Conservation (phyloP, 2,888 invertebrate species). For the Leptinotarsa juncta region DNA sequence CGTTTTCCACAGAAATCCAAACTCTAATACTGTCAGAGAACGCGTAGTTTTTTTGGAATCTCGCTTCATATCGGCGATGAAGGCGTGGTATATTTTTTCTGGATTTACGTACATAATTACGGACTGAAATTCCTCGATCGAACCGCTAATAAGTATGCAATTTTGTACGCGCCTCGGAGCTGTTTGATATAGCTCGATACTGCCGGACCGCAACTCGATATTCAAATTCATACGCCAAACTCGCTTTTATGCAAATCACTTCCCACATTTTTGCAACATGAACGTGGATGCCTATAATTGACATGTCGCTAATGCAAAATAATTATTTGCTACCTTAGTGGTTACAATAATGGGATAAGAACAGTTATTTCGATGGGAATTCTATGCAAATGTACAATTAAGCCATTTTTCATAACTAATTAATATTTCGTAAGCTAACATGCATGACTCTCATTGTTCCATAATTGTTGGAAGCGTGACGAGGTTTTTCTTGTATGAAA, state of each 20-base stretch:
- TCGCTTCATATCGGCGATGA: neutral
- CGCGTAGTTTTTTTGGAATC: too few relatives aligned
- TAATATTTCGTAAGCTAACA: conserved; percentile 26
- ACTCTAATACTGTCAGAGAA: too few relatives aligned
- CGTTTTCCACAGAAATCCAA: too few relatives aligned
- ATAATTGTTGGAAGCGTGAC: conserved; percentile 3
- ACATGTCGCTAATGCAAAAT: conserved; percentile 30
- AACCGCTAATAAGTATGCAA: conserved; percentile 12
- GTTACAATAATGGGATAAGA: conserved; percentile 34
- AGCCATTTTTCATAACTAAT: conserved; percentile 25
- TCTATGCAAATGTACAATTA: conserved; percentile 30
- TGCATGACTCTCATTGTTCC: conserved; percentile 18
- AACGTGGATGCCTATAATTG: conserved; percentile 32
- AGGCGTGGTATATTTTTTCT: conserved; percentile 6
- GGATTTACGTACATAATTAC: neutral
- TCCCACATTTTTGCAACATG: conserved; percentile 31
- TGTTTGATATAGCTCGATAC: conserved; percentile 14
- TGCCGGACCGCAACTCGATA: conserved; percentile 5
- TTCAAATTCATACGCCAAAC: conserved; percentile 3
- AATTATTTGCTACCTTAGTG: conserved; percentile 34
- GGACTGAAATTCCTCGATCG: neutral
- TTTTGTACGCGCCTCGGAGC: conserved; percentile 9
- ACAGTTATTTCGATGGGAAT: conserved; percentile 35
- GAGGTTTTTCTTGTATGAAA: neutral
- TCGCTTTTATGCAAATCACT: conserved; percentile 36